Evolutionary conservation across 2,888 invertebrate species (phyloP).

Genomic region (Boloria selene): DNA sequence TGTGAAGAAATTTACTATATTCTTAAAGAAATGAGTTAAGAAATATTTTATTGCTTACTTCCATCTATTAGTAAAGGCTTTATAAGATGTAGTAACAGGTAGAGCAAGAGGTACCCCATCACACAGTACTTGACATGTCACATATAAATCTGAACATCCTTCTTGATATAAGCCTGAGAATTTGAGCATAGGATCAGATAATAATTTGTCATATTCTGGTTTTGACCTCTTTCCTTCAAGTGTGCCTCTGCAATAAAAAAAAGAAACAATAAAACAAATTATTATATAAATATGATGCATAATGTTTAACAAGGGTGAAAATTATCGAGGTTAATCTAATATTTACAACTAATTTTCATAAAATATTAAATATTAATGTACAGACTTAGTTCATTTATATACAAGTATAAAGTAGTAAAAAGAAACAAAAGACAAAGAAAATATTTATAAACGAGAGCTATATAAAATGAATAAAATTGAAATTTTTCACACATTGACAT

Average conservation of each 20-base stretch:
- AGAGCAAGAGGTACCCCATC: conserved; percentile 91
- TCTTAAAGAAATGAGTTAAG: too few species aligned
- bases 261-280: not conserved
- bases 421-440: too few species aligned
- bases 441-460: too few species aligned
- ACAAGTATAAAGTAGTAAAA: too few species aligned
- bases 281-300: not conserved
- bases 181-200: conserved; percentile 93
- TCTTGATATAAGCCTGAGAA: conserved; percentile 94
- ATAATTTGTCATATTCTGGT: conserved; percentile 93
- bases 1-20: too few species aligned
- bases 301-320: not conserved
- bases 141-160: conserved; percentile 93
- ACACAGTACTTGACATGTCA: conserved; percentile 92
- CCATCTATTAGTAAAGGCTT: conserved; percentile 95
- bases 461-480: too few species aligned
- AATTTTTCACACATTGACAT: too few species aligned
- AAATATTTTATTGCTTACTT: conserved; percentile 84
- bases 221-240: conserved; percentile 94
- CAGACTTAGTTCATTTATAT: too few species aligned
- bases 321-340: not conserved
- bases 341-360: not conserved
- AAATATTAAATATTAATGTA: too few species aligned
- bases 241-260: conserved; percentile 86
- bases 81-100: conserved; percentile 94